These are phyloP conservation scores for Plusia festucae DNA, from an alignment of 2,888 invertebrate genomes.

Conservation along the genomic window DNA sequence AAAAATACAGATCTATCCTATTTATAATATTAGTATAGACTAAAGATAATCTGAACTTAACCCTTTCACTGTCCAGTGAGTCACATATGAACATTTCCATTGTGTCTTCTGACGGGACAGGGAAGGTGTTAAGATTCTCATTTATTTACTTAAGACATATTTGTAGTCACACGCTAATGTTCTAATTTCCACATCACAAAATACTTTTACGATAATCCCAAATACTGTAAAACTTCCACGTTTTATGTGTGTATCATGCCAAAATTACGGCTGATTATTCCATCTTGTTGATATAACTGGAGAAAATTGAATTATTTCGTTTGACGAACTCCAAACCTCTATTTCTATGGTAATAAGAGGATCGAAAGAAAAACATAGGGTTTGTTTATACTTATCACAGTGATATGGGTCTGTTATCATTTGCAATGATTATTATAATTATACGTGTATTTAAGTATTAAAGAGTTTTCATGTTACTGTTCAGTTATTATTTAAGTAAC, in stretches of 20 bases:
- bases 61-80: too few species aligned
- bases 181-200: too few species aligned
- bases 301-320: conserved; percentile 22
- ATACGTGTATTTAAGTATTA: background rate
- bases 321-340: conserved; percentile 28
- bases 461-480: background rate
- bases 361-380: conserved; percentile 34
- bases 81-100: too few species aligned
- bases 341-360: conserved; percentile 43
- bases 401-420: too few species aligned
- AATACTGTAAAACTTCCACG: background rate
- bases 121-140: too few species aligned
- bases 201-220: background rate
- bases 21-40: too few species aligned
- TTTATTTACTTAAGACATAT: too few species aligned
- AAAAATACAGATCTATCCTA: too few species aligned
- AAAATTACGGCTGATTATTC: conserved; percentile 18
- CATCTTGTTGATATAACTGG: conserved; percentile 19
- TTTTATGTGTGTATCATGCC: background rate
- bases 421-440: background rate
- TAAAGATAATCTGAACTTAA: too few species aligned
- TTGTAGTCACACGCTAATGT: too few species aligned
- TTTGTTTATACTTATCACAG: conserved; percentile 23
- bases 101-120: too few species aligned
- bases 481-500: background rate